phyloP scores from a whole-genome alignment of 37 sponge, comb jelly and placozoan species.

The Corticium candelabrum region DNA sequence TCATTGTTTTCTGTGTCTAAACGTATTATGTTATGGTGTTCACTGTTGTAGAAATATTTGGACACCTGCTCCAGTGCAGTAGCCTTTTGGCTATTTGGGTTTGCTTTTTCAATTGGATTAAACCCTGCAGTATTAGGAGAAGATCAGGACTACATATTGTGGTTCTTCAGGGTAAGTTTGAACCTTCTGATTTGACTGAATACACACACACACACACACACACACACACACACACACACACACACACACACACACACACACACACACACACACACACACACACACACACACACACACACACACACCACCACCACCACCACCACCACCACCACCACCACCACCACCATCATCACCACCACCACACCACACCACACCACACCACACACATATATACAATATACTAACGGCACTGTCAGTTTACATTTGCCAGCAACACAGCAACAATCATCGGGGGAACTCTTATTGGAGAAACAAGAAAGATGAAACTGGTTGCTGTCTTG shows the following conservation, averaged over 20 bases:
- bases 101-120: constrained; percentile 46
- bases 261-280: constrained; percentile 14
- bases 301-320: neutral
- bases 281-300: too few relatives aligned
- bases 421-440: constrained; percentile 89
- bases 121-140: neutral
- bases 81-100: constrained; percentile 84
- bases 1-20: too few relatives aligned
- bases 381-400: constrained; percentile 46
- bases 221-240: constrained; percentile 12
- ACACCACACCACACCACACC: constrained; percentile 10
- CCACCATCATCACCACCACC: neutral
- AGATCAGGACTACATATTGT: neutral
- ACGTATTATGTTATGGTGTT: too few relatives aligned
- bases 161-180: neutral
- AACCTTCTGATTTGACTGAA: too few relatives aligned
- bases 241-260: neutral
- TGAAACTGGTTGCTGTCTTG: constrained; percentile 69
- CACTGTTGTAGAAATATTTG: constrained; percentile 66
- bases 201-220: too few relatives aligned
- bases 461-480: constrained; percentile 42
- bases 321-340: too few relatives aligned
- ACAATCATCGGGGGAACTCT: constrained; percentile 79
- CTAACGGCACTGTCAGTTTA: constrained; percentile 59
- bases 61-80: constrained; percentile 88